Evolutionary conservation across 1,140 invertebrate species (phyloP), one percentile per base, ranked within the genome.

Genomic region (Alviniconcha marisindica): DNA sequence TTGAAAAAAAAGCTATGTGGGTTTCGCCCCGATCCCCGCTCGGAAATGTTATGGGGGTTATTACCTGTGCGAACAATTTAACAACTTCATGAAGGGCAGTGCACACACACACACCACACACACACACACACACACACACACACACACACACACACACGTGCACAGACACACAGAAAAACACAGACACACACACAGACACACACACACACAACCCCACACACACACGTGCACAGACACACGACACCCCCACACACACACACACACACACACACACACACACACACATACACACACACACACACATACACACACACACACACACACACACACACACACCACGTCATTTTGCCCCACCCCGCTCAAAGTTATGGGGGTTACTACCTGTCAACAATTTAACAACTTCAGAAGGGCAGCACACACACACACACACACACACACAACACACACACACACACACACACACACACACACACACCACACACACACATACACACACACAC

Each of bases 191-290:
- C 33, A 71, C 3, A 71, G 44, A 48, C 36, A 71, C 66, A 71
- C 66, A 71, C 63, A 36, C 36, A 71, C 66, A 40, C 36, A 38
- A 33, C 38, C 36, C 38, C 36, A 40, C 69, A 71, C 33, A 40
- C 69, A 71, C 36, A 40, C 33, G 40, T 14, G 40, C 36, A 42
- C 33, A 40, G 5, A 7, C 31, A 66, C 24, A 66, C n/a, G n/a
- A n/a, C n/a, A n/a, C n/a, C n/a, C n/a, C n/a, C 7, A 66, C 60
- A 66, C 60, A 66, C 60, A 66, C 24, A 66, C 60, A 66, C 60
- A 66, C 24, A 31, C 60, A 71, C 33, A 71, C 36, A 71, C 66
- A 71, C 66, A 71, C 63, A 36, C 36, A 71, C 66, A 40, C 36
- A 38, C 69, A 71, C 36, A 71, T 33, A 40, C 69, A 71, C 33